Evolutionary conservation across 2,888 invertebrate genomes (phyloP).

Genomic region (Bellardia bayeri): DNA sequence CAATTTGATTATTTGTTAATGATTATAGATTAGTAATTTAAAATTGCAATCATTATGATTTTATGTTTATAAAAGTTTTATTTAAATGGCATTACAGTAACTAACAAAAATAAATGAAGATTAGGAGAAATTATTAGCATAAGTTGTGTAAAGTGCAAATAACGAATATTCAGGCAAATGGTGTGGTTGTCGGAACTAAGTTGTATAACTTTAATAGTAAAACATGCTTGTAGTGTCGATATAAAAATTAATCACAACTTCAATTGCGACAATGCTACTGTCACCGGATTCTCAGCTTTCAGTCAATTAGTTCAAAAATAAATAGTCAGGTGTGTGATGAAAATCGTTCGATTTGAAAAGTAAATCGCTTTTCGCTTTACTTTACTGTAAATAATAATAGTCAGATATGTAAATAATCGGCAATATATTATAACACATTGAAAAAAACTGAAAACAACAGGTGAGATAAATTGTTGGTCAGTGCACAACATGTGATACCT

Average conservation of each 20-base stretch:
- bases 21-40: conserved; percentile 23
- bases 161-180: too few relatives aligned
- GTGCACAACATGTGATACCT: too few relatives aligned
- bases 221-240: too few relatives aligned
- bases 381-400: background rate
- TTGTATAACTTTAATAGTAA: too few relatives aligned
- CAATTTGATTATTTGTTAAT: conserved; percentile 12
- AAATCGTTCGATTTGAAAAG: too few relatives aligned
- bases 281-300: too few relatives aligned
- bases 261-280: too few relatives aligned
- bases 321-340: too few relatives aligned
- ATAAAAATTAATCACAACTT: too few relatives aligned
- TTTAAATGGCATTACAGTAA: background rate
- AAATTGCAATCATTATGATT: conserved; percentile 10
- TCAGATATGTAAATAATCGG: background rate
- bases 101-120: background rate
- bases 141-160: background rate
- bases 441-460: background rate
- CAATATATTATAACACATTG: background rate
- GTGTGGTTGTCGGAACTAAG: too few relatives aligned
- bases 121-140: background rate
- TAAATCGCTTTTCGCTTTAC: too few relatives aligned
- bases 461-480: background rate
- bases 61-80: conserved; percentile 4
- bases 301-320: too few relatives aligned